Conservation (phyloP, 2,797 vertebrate genomes). For the Myioborus miniatus region DNA sequence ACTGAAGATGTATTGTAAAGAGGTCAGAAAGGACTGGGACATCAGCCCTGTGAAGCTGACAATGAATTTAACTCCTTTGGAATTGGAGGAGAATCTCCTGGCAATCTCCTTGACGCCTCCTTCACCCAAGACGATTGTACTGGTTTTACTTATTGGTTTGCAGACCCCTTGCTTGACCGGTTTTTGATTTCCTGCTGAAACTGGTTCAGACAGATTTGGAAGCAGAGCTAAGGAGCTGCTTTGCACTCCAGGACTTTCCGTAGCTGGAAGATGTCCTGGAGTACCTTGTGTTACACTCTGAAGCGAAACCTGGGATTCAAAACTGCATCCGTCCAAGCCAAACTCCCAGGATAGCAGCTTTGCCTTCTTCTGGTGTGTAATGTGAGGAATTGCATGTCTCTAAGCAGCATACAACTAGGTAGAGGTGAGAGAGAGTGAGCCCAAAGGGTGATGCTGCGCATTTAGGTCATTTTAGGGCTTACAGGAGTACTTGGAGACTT, state of each 20-base stretch:
- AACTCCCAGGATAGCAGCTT: neutral
- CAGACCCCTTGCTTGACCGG: neutral
- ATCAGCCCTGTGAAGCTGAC: neutral
- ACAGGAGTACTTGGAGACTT: neutral
- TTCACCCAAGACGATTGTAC: neutral
- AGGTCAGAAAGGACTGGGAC: neutral
- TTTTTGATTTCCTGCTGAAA: neutral
- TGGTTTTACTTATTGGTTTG: neutral
- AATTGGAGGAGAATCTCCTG: neutral
- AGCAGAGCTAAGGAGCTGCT: neutral
- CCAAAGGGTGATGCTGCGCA: neutral
- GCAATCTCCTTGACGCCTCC: neutral
- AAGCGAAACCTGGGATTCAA: slow-evolving; percentile 20
- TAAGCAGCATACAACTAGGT: neutral
- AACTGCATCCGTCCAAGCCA: slow-evolving; percentile 31
- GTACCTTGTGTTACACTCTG: neutral
- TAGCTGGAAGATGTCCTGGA: neutral
- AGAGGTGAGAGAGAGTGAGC: neutral
- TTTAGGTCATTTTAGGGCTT: neutral
- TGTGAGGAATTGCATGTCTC: neutral
- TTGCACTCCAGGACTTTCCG: neutral
- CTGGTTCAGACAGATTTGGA: neutral
- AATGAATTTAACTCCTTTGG: neutral
- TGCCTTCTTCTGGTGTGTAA: neutral
- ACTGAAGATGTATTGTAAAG: neutral